These are phyloP conservation scores for Perccottus glenii DNA, from an alignment of 2,113 vertebrate genomes.

Conservation along the genomic window DNA sequence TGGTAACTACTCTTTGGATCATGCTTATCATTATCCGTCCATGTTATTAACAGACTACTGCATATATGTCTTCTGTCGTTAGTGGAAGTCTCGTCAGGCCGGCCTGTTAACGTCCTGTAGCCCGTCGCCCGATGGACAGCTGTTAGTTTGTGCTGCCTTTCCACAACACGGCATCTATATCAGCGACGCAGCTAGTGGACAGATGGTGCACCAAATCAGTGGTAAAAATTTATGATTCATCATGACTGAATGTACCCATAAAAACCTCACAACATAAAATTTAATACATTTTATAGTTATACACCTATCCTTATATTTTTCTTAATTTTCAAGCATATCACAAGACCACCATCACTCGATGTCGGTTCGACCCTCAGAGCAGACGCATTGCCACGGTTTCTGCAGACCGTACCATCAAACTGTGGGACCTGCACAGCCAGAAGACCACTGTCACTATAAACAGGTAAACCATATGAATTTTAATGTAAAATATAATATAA, in stretches of 20 bases:
- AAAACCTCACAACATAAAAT: too few species aligned
- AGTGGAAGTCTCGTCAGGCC: conserved; percentile 74
- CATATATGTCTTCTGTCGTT: neutral
- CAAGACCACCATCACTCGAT: conserved; percentile 74
- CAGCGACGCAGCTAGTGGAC: conserved; percentile 51
- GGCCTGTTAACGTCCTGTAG: conserved; percentile 77
- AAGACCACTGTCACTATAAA: conserved; percentile 74
- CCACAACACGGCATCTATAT: conserved; percentile 64
- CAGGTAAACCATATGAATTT: conserved; percentile 53
- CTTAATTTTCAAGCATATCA: conserved; percentile 73
- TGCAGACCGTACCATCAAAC: conserved; percentile 75
- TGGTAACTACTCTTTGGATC: conserved; percentile 65
- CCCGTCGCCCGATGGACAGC: conserved; percentile 76
- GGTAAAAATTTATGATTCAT: conserved; percentile 53
- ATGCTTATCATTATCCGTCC: neutral
- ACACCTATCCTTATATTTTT: neutral
- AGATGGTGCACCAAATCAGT: conserved; percentile 50
- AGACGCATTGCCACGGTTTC: conserved; percentile 79
- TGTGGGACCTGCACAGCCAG: conserved; percentile 77
- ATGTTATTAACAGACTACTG: neutral
- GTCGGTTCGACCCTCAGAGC: conserved; percentile 79
- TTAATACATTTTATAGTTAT: too few species aligned
- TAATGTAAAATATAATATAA: too few species aligned
- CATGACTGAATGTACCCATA: too few species aligned
- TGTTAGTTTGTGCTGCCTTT: conserved; percentile 71